A percentile compares a stretch with the other conserved stretches of the same genome.
These are phyloP conservation scores for Siniperca scherzeri DNA, from an alignment of 2,797 vertebrate genomes.

Conservation along the genomic window DNA sequence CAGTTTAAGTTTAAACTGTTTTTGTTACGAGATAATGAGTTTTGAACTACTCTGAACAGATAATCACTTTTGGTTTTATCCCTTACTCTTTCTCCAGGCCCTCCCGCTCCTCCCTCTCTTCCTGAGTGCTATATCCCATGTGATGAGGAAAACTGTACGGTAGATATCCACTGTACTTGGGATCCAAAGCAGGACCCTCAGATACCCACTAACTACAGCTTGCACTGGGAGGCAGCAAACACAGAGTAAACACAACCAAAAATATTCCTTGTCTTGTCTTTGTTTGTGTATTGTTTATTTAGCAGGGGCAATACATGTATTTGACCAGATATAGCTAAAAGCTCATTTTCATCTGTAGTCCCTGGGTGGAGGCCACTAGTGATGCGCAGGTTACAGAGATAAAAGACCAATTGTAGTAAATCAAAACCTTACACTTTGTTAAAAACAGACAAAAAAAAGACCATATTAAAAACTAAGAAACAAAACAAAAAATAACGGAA, in stretches of 20 bases:
- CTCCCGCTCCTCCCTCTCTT: conserved; percentile 43
- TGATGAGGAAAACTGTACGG: background rate
- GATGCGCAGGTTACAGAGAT: too few relatives aligned
- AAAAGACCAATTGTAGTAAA: too few relatives aligned
- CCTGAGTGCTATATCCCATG: conserved; percentile 74
- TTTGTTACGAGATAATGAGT: background rate
- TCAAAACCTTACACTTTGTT: too few relatives aligned
- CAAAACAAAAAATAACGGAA: too few relatives aligned
- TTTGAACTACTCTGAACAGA: background rate
- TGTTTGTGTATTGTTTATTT: background rate
- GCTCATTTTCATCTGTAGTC: too few relatives aligned
- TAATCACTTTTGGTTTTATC: background rate
- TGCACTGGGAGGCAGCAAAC: conserved; percentile 73
- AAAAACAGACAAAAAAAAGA: too few relatives aligned
- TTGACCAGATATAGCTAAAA: too few relatives aligned
- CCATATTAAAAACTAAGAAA: too few relatives aligned
- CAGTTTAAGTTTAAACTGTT: background rate
- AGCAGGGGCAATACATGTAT: too few relatives aligned
- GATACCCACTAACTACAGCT: conserved; percentile 63
- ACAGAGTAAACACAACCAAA: conserved; percentile 52
- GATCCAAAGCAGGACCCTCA: conserved; percentile 23
- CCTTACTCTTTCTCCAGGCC: conserved; percentile 48
- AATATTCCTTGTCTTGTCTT: background rate
- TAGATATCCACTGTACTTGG: conserved; percentile 80
- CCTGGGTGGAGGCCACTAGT: too few relatives aligned